phyloP scores from a whole-genome alignment of 2,888 invertebrate species.

The Cylloceria caligata region DNA sequence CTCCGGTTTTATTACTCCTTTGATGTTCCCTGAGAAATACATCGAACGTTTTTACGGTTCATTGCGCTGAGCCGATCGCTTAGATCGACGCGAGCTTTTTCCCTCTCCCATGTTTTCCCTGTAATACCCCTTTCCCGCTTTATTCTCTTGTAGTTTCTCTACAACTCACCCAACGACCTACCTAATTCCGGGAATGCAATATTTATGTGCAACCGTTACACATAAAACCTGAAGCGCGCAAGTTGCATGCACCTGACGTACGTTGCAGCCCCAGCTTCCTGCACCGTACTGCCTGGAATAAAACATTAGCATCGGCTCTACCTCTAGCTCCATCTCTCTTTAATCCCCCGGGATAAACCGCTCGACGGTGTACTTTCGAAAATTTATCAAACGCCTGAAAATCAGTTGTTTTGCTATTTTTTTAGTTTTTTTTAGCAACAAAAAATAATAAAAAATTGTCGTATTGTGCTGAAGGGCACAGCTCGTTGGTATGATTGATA shows the following conservation, averaged over 20 bases:
- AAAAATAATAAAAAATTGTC: not conserved
- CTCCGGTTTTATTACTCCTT: conserved; percentile 73
- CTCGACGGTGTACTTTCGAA: conserved; percentile 31
- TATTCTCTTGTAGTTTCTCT: conserved; percentile 64
- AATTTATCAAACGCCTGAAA: conserved; percentile 48
- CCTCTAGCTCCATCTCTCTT: not conserved
- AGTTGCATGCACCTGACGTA: conserved; percentile 43
- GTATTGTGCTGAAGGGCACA: not conserved
- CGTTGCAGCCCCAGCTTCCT: not conserved
- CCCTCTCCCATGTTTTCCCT: conserved; percentile 51
- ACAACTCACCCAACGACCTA: not conserved
- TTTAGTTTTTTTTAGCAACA: not conserved
- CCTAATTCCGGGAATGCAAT: conserved; percentile 46
- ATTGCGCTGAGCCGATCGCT: conserved; percentile 67
- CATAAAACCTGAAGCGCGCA: conserved; percentile 39
- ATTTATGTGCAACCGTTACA: conserved; percentile 47
- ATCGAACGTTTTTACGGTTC: conserved; percentile 73
- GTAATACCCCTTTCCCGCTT: conserved; percentile 64
- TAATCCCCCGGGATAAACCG: not conserved
- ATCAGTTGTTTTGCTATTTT: not conserved
- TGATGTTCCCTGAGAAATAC: conserved; percentile 73
- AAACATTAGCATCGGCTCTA: conserved; percentile 38
- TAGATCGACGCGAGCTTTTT: conserved; percentile 35
- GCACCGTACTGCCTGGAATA: conserved; percentile 19
- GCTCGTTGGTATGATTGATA: not conserved